phyloP scores from a whole-genome alignment of 2,888 invertebrate genomes.

The Drosophila paracracens region DNA sequence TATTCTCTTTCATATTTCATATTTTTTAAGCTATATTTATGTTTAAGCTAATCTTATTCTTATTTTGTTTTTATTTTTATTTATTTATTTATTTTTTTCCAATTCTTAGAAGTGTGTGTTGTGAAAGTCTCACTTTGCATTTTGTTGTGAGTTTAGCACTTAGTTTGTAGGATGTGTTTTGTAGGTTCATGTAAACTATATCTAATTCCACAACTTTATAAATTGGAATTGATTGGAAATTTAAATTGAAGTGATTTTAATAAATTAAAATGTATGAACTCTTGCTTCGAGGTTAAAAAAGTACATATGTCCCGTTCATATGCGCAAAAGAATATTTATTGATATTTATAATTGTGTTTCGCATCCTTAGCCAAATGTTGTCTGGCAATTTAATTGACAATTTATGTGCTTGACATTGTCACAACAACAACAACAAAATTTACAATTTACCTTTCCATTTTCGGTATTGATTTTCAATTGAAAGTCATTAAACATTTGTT shows the following conservation, averaged over 20 bases:
- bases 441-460: conserved; percentile 20
- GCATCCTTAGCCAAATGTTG: conserved; percentile 3
- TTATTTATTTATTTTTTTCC: no score
- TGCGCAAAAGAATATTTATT: not conserved
- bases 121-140: not conserved
- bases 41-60: not conserved
- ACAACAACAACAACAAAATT: conserved; percentile 6
- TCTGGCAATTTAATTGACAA: conserved; percentile 42
- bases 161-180: not conserved
- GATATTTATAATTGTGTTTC: not conserved
- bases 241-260: not conserved
- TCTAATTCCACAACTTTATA: not conserved
- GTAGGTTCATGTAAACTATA: not conserved
- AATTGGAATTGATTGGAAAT: not conserved
- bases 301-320: not conserved
- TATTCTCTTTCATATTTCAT: not conserved
- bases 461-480: conserved; percentile 28
- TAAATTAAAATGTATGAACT: not conserved
- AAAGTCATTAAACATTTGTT: conserved; percentile 39
- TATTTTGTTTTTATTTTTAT: not conserved
- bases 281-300: not conserved
- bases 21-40: not conserved
- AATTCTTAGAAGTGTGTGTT: not conserved
- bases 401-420: conserved; percentile 17
- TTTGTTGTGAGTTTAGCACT: not conserved